phyloP scores from a whole-genome alignment of 2,797 vertebrate genomes.

The Eleutherodactylus coqui region DNA sequence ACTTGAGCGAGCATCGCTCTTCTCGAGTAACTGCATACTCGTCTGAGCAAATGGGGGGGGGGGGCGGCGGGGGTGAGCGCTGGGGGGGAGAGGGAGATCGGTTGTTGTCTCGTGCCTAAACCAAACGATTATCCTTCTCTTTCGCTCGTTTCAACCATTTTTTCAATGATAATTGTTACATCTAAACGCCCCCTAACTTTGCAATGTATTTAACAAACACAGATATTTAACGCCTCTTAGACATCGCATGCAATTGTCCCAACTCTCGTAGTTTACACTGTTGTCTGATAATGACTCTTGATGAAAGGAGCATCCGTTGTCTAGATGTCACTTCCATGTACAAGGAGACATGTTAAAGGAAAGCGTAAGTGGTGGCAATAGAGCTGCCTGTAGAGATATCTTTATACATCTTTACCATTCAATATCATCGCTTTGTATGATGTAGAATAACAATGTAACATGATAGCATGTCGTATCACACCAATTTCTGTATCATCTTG shows the following conservation, averaged over 20 bases:
- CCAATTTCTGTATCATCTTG: slow-evolving; percentile 43
- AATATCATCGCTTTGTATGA: slow-evolving; percentile 32
- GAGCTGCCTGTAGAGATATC: background rate
- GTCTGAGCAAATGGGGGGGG: too few species aligned
- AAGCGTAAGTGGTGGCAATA: background rate
- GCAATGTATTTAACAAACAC: background rate
- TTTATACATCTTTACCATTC: slow-evolving; percentile 21
- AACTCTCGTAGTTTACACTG: background rate
- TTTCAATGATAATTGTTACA: too few species aligned
- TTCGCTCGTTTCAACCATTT: too few species aligned
- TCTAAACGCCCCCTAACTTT: too few species aligned
- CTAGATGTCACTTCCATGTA: background rate
- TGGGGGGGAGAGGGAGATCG: too few species aligned
- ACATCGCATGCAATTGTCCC: background rate
- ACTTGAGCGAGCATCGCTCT: too few species aligned
- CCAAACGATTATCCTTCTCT: too few species aligned
- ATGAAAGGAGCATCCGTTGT: background rate
- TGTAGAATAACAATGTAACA: slow-evolving; percentile 28
- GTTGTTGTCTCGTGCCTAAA: too few species aligned
- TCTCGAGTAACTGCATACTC: too few species aligned
- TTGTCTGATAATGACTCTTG: too few species aligned
- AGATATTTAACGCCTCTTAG: background rate
- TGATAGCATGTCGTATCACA: slow-evolving; percentile 39
- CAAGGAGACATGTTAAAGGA: background rate
- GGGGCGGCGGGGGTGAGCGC: too few species aligned